Conservation (phyloP, 2,888 invertebrate species). For the Archips crataeganus region DNA sequence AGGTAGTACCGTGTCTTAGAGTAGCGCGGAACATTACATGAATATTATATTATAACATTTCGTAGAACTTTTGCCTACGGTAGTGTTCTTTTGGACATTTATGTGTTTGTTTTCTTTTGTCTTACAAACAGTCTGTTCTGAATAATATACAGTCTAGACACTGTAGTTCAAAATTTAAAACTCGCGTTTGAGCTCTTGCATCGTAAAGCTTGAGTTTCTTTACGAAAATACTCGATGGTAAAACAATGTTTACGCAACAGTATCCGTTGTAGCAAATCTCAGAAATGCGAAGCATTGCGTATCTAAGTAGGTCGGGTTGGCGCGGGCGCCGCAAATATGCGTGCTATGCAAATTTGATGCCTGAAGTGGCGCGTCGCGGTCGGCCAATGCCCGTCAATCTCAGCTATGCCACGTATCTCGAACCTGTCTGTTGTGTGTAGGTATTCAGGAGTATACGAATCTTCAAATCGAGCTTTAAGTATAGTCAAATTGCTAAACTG, state of each 20-base stretch:
- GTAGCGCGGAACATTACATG: constrained; percentile 38
- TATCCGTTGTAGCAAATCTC: constrained; percentile 43
- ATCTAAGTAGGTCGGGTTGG: constrained; percentile 11
- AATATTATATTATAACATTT: constrained; percentile 38
- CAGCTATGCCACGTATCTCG: constrained; percentile 60
- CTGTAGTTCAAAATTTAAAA: not conserved
- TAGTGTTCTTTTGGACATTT: constrained; percentile 19
- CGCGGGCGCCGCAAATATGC: constrained; percentile 72
- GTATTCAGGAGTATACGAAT: not conserved
- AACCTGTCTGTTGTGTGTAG: constrained; percentile 34
- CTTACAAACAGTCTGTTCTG: not conserved
- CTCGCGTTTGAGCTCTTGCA: not conserved
- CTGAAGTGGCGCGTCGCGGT: constrained; percentile 68
- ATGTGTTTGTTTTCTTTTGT: constrained; percentile 11
- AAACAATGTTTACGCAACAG: constrained; percentile 8
- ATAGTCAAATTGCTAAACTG: not conserved
- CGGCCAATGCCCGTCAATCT: constrained; percentile 60
- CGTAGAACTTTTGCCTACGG: constrained; percentile 30
- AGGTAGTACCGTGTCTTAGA: constrained; percentile 45
- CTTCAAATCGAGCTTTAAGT: not conserved
- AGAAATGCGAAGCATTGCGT: constrained; percentile 55
- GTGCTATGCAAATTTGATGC: constrained; percentile 79
- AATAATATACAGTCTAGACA: not conserved
- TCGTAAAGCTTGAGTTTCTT: not conserved
- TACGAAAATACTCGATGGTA: not conserved